Evolutionary conservation across 1,140 invertebrate genomes (phyloP), one percentile per base, ranked within the genome.

Genomic region (Telenomus remus): DNA sequence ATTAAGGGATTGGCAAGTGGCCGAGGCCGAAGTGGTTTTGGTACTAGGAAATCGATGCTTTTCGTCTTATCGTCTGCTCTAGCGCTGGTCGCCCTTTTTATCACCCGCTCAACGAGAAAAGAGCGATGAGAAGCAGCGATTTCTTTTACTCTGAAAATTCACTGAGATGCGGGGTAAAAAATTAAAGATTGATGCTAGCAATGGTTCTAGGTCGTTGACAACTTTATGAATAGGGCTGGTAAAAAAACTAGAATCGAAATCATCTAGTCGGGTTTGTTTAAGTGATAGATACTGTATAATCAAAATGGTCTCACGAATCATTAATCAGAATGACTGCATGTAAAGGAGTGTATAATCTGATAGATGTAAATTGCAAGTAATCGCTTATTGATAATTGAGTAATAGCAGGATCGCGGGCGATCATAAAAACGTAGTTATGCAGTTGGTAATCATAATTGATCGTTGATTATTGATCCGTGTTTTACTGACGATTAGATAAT

Each of bases 21-120:
- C 34, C 39, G 37, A 35, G 55, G 50, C 49, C 64, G n/a, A 37
- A 59, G 55, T 54, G 44, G 72, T 60, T 66, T 55, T 43, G 44
- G 50, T 37, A 54, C 43, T 35, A 57, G 63, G 34, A 73, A 78
- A 78, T 78, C 76, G 60, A 73, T 78, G 59, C 39, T 78, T 78
- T 78, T 77, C 69, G 34, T 60, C 65, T 64, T 69, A 60, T 37
- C 49, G 50, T 49, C 51, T 35, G 16, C 35, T 11, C 12, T 12
- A 47, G 53, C 44, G 44, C 66, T 72, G 48, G 47, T 68, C 46
- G 66, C 47, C 13, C 34, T 66, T 65, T 66, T 73, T 60, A 54
- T 64, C 46, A 50, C 8, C 39, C 35, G 37, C 39, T 51, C 57
- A 14, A 43, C 35, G 35, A 56, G 50, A 56, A 46, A 56, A 37